Conservation (phyloP, 2,113 vertebrate species). For the Nothobranchius kuhntae region DNA sequence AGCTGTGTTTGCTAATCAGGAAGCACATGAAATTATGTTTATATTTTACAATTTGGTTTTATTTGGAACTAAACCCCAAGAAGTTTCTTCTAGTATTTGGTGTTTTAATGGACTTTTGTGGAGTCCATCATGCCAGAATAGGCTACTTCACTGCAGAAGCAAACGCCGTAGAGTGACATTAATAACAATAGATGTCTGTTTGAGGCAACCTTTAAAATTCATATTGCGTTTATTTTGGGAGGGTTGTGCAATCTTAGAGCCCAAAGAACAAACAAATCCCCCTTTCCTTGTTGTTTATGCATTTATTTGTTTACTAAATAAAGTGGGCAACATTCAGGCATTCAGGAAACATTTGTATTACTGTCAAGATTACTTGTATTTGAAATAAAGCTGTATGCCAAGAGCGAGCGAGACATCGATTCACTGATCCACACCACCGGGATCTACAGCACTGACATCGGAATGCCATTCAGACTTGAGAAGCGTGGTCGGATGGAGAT, state of each 20-base stretch:
- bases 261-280: not conserved
- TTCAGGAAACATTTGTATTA: not conserved
- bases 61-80: constrained; percentile 8
- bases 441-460: too few species aligned
- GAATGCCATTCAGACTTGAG: too few species aligned
- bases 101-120: too few species aligned
- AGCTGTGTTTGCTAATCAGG: too few species aligned
- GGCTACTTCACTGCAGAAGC: not conserved
- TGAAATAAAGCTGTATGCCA: too few species aligned
- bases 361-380: not conserved
- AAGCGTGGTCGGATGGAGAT: too few species aligned
- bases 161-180: not conserved
- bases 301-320: not conserved
- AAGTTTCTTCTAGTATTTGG: constrained; percentile 7
- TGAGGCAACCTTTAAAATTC: not conserved
- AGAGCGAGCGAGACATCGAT: too few species aligned
- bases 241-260: not conserved
- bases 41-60: constrained; percentile 10
- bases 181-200: not conserved
- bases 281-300: not conserved
- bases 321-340: not conserved
- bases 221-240: not conserved
- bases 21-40: constrained; percentile 31
- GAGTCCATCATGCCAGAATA: too few species aligned
- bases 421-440: too few species aligned